phyloP scores from a whole-genome alignment of 2,797 vertebrate genomes.

The Rhinophrynus dorsalis region DNA sequence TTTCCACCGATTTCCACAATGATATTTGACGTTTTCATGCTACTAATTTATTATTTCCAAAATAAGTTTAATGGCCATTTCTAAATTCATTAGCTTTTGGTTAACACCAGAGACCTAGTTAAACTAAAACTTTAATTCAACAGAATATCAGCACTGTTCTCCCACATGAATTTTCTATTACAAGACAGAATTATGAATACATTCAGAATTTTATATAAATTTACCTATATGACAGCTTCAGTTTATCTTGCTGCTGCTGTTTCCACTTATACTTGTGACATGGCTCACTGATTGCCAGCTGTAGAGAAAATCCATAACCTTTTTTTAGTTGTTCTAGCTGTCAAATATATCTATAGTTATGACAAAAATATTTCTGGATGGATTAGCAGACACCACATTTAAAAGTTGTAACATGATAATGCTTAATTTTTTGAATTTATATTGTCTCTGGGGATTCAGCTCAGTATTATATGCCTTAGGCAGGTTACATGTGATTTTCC shows the following conservation, averaged over 20 bases:
- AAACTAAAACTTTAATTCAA: neutral
- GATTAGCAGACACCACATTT: neutral
- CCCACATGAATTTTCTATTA: no score
- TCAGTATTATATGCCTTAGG: constrained; percentile 7
- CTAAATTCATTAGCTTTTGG: no score
- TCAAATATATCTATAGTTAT: neutral
- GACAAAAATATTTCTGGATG: neutral
- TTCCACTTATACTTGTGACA: neutral
- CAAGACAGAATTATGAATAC: constrained; percentile 9
- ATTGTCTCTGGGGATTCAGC: neutral
- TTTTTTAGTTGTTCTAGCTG: neutral
- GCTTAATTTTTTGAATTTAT: neutral
- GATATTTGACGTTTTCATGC: no score
- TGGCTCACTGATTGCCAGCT: constrained; percentile 5
- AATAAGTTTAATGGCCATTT: no score
- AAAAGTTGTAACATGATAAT: neutral
- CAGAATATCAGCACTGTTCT: neutral
- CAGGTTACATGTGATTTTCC: constrained; percentile 1
- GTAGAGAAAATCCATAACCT: neutral
- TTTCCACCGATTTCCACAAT: no score
- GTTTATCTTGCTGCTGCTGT: neutral
- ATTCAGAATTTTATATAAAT: constrained; percentile 7
- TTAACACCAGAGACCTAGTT: no score
- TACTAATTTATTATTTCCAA: no score
- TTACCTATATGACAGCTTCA: neutral